Evolutionary conservation across 2,113 vertebrate species (phyloP), one percentile per base, ranked within the genome.

Genomic region (Condylura cristata): DNA sequence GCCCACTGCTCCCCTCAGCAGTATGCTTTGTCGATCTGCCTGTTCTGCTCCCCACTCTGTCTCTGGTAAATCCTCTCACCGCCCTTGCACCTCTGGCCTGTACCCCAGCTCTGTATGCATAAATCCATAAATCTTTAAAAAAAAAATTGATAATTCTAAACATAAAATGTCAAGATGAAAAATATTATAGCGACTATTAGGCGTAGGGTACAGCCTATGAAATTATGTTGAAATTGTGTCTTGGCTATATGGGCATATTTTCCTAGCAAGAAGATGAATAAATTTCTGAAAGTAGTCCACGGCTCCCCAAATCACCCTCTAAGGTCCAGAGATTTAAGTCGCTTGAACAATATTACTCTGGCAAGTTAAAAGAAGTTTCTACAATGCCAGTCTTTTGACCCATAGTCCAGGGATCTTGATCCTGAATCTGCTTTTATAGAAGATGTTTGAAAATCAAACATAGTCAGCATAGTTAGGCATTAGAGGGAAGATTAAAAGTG

Each of bases 371-470:
- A 74, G 63, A 34, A 91, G 48, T 20, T 7, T 20, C 30, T 65
- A 37, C 72, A 72, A 48, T 68, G 34, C 12, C 65, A 82, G 61
- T 86, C 26, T 66, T 44, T 79, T 75, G 65, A 94, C 22, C 13
- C 22, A n/a, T 8, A 80, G 2, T 61, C 37, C 26, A 82, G 56
- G 61, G 37, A 78, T 91, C 75, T 68, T 91, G 82, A 26, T 22
- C n/a, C 34, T 75, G 51, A 91, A 26, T 14, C 63, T 91, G 56
- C 18, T 68, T 76, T 89, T 63, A 72, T 14, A 89, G 58, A 39
- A 92, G 80, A 39, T 70, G 58, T 71, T 85, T 83, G 79, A 71
- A 86, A 86, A 83, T 60, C 58, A 83, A 79, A 74, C 30, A 48
- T 48, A 53, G 34, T 53, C n/a, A n/a, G n/a, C n/a, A n/a, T n/a